Percentiles rank a stretch among this genome's conserved stretches.
phyloP scores from a whole-genome alignment of 2,888 invertebrate species.

The Drosophila gaucha region DNA sequence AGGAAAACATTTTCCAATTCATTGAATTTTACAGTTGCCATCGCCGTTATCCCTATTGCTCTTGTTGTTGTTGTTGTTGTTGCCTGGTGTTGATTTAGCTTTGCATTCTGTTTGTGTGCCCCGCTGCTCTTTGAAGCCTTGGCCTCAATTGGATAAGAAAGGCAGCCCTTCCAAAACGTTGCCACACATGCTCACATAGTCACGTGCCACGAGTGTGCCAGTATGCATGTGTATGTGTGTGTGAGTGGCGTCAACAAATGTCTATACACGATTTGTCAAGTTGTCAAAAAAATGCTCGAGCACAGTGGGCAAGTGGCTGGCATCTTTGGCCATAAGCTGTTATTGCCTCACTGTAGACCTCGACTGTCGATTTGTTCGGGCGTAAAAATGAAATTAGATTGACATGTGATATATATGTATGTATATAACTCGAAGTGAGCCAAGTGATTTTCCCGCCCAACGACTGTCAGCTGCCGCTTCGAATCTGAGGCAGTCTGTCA shows the following conservation, averaged over 20 bases:
- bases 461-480: slow-evolving; percentile 62
- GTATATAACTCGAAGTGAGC: slow-evolving; percentile 17
- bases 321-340: slow-evolving; percentile 46
- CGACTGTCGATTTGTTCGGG: slow-evolving; percentile 59
- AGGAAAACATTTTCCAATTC: slow-evolving; percentile 81
- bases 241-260: slow-evolving; percentile 70
- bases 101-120: slow-evolving; percentile 49
- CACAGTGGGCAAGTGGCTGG: slow-evolving; percentile 41
- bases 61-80: slow-evolving; percentile 7
- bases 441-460: slow-evolving; percentile 34
- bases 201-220: slow-evolving; percentile 48
- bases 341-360: slow-evolving; percentile 46
- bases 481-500: slow-evolving; percentile 65
- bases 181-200: slow-evolving; percentile 41
- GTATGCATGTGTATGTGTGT: slow-evolving; percentile 21
- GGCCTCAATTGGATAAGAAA: slow-evolving; percentile 57
- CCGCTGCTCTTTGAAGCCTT: slow-evolving; percentile 59
- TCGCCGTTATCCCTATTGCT: slow-evolving; percentile 38
- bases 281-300: slow-evolving; percentile 55
- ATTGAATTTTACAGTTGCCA: slow-evolving; percentile 80
- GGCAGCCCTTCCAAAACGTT: slow-evolving; percentile 16
- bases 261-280: slow-evolving; percentile 79
- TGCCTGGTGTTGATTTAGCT: slow-evolving; percentile 58
- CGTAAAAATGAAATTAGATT: slow-evolving; percentile 80
- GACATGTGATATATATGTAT: slow-evolving; percentile 73